Conservation (phyloP, 1,140 invertebrate species). For the Penaeus japonicus region DNA sequence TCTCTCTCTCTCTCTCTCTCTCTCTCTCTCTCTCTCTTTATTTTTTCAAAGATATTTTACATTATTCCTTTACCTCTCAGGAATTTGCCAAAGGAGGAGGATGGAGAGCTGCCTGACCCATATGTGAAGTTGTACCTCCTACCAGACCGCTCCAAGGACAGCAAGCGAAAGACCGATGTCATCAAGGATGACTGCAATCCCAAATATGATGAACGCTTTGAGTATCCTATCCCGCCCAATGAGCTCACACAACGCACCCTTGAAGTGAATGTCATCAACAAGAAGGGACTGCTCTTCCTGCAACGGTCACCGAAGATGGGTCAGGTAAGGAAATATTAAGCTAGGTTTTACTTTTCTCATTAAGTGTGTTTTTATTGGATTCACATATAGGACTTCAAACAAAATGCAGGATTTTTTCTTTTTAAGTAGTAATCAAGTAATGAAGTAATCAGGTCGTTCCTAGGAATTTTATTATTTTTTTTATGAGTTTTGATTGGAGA, state of each 20-base stretch:
- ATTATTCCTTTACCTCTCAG: constrained; percentile 60
- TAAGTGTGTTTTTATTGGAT: too few species aligned
- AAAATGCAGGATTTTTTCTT: too few species aligned
- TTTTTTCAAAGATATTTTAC: constrained; percentile 65
- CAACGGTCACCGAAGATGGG: constrained; percentile 80
- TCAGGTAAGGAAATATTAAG: constrained; percentile 68
- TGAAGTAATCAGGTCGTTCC: too few species aligned
- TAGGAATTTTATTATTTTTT: too few species aligned
- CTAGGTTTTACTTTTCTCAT: background rate
- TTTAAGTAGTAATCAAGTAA: too few species aligned
- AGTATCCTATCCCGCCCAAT: constrained; percentile 76
- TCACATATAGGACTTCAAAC: too few species aligned
- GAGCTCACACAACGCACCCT: constrained; percentile 75
- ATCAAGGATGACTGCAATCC: constrained; percentile 87
- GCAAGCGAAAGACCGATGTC: constrained; percentile 86
- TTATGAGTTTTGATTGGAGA: too few species aligned
- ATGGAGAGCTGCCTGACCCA: constrained; percentile 86
- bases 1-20: background rate
- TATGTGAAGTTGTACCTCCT: constrained; percentile 93
- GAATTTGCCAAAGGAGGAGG: constrained; percentile 86
- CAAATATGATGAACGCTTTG: constrained; percentile 88
- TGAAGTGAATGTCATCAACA: constrained; percentile 83
- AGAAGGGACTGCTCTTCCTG: constrained; percentile 70
- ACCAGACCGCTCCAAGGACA: constrained; percentile 85
- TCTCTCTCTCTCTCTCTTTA: too few species aligned